Base-by-base conservation (phyloP, 1,140 invertebrate genomes). In the Venturia canescens region DNA sequence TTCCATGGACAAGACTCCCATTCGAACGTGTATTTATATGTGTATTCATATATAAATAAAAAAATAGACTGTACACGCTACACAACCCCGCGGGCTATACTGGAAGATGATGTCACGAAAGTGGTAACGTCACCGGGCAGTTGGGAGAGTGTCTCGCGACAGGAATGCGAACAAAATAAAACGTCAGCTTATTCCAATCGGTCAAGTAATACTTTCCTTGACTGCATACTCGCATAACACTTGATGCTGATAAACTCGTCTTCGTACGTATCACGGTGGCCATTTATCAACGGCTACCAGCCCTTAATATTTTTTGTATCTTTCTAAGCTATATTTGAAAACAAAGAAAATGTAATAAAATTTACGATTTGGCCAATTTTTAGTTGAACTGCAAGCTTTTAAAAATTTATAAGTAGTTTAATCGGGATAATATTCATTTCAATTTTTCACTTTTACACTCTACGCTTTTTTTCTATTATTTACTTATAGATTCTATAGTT, bases 141-240 rank as follows among this genome's bases (percentile, higher is more conserved):
- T 26, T 26, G 48, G 50, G 50, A 76, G 72, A 60, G 53, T 63
- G 9, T 63, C 60, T 76, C 63, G 60, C 60, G 44, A 78, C 76
- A 26, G 60, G 72, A 76, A 76, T 76, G 72, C 72, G 76, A 48
- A 78, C 48, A 60, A 67, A 77, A 67, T 63, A 78, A 78, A 78
- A 78, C 63, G 57, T 76, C 57, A 76, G 29, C n/a, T 26, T 7
- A 57, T 4, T n/a, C 50, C 15, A 63, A 50, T 66, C 57, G 74
- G 34, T 76, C 34, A 76, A 60, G n/a, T 38, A 44, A 66, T 38
- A 63, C 57, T 66, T 66, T 38, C 31, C 18, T 74, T 71, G 6
- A n/a, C 60, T 63, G 60, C 60, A 63, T n/a, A n/a, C 23, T n/a
- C 26, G 13, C 60, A 11, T 53, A 63, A n/a, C 16, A 57, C 53